Base-by-base conservation (phyloP, 2,113 vertebrate species). In the Athene cunicularia region DNA sequence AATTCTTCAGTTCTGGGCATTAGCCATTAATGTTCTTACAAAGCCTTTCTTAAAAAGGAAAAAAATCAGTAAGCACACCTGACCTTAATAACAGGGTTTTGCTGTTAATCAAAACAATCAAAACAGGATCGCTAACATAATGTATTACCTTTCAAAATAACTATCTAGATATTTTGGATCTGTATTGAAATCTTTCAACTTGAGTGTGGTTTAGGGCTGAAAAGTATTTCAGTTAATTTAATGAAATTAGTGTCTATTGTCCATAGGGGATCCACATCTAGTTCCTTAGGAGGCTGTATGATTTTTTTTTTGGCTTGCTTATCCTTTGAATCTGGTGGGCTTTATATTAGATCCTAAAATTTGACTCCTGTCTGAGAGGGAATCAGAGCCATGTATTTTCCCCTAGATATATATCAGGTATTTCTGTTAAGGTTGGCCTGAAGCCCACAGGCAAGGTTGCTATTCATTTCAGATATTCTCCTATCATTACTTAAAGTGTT, bases 81-180 rank as follows among this genome's bases (percentile, higher is more conserved):
- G 76, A 94, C 89, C 87, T 95, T 82, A 88, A 50, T 56, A 91
- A 80, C 55, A 84, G n/a, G 58, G 26, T 22, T 56, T 73, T 91
- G 80, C 92, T 93, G 18, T 67, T 96, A 95, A 94, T 94, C 94
- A 91, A 21, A 47, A 85, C 95, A 95, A 94, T 94, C 94, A 91
- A 47, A 47, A 85, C 95, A 95, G 23, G 37, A 72, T 86, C 74
- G 47, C 66, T 76, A 79, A 71, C 64, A 52, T 96, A 91, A 93
- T 45, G 30, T 79, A 95, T 92, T 89, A 53, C 41, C 74, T 58
- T 93, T 88, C 87, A 76, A 85, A 91, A 95, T 8, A 66, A 43
- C 84, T 86, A 37, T 90, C 62, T 37, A 8, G 58, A 66, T 82
- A 18, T 86, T 50, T 80, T 80, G 76, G 18, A 83, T 66, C 50